phyloP scores from a whole-genome alignment of 2,113 vertebrate genomes.

The Gavia stellata region DNA sequence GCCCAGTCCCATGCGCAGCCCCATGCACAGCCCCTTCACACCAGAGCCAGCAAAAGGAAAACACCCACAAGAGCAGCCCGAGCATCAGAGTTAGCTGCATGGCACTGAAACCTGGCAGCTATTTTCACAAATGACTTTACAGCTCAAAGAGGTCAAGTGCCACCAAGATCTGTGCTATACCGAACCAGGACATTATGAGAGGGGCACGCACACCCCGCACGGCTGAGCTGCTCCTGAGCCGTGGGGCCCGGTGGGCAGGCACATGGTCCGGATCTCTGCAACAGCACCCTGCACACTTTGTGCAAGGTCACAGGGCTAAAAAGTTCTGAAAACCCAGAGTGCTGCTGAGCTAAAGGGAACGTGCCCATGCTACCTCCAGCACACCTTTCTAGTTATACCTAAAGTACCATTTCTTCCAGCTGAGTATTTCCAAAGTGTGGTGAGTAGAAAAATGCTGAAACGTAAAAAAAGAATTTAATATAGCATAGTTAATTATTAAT shows the following conservation, averaged over 20 bases:
- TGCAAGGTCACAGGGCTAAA: neutral
- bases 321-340: neutral
- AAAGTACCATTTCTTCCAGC: neutral
- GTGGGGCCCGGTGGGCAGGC: accelerated
- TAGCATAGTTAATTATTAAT: neutral
- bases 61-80: no score
- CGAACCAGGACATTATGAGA: neutral
- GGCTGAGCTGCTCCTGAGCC: neutral
- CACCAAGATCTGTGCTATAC: no score
- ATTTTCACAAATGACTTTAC: neutral
- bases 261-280: neutral
- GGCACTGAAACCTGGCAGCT: neutral
- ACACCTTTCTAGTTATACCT: neutral
- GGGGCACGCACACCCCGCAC: accelerated
- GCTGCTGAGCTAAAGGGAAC: accelerated
- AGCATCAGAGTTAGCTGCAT: no score
- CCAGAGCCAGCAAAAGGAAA: neutral
- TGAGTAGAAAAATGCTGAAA: neutral
- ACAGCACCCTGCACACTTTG: no score
- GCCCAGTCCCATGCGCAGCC: neutral
- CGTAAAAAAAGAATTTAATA: neutral
- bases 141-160: neutral
- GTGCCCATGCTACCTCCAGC: accelerated
- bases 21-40: no score
- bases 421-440: neutral